phyloP scores from a whole-genome alignment of 2,113 vertebrate genomes.

The Malurus elegans region DNA sequence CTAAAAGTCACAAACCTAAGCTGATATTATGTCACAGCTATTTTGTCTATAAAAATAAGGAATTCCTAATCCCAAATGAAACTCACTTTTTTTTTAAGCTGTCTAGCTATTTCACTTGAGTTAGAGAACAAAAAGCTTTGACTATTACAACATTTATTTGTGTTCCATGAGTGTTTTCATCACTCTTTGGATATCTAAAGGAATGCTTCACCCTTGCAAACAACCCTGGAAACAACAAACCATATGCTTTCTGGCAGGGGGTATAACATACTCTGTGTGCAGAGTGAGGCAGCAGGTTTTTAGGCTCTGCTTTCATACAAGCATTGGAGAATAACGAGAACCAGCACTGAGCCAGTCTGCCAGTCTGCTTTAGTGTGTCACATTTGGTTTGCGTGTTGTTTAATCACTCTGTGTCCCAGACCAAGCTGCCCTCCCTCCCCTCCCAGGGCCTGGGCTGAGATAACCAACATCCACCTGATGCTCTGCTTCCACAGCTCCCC shows the following conservation, averaged over 20 bases:
- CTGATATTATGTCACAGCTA: not conserved
- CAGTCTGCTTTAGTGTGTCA: not conserved
- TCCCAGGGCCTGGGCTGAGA: not conserved
- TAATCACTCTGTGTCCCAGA: not conserved
- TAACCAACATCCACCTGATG: not conserved
- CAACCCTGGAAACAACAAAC: not conserved
- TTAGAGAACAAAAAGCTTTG: conserved; percentile 47
- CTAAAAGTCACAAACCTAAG: not conserved
- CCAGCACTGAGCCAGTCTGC: not conserved
- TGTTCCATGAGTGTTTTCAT: conserved; percentile 47
- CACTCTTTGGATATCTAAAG: conserved; percentile 47
- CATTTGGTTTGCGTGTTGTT: not conserved
- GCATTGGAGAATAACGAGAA: not conserved
- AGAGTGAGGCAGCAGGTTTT: not conserved
- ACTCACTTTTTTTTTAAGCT: not conserved
- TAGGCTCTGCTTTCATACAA: not conserved
- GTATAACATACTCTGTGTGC: not conserved
- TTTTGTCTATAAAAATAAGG: conserved; percentile 4
- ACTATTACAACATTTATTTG: conserved; percentile 36
- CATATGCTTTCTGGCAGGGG: not conserved
- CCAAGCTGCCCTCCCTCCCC: not conserved
- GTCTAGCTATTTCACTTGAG: conserved; percentile 31
- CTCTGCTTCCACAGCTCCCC: not conserved
- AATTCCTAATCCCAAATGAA: conserved; percentile 25
- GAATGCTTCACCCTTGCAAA: conserved; percentile 45